A percentile compares a stretch with the other conserved stretches of the same genome.
phyloP scores from a whole-genome alignment of 1,140 invertebrate species.

The Micrasema minimum region DNA sequence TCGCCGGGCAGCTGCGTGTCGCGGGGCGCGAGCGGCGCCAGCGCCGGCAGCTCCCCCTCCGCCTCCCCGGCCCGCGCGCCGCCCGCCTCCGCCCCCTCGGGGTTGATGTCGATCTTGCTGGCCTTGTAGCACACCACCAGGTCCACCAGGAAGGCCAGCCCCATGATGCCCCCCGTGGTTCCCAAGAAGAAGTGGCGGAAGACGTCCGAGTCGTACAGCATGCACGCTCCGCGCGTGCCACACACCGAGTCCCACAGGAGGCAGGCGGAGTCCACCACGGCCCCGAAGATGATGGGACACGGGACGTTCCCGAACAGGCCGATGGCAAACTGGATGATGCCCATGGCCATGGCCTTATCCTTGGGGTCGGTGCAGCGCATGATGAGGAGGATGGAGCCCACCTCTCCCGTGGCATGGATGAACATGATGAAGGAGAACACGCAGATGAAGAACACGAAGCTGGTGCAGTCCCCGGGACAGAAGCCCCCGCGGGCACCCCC shows the following conservation, averaged over 20 bases:
- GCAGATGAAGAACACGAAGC: slow-evolving; percentile 85
- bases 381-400: slow-evolving; percentile 90
- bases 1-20: slow-evolving; percentile 28
- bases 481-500: slow-evolving; percentile 71
- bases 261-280: slow-evolving; percentile 91
- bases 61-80: neutral
- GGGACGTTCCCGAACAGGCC: slow-evolving; percentile 93
- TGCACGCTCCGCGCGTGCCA: slow-evolving; percentile 83
- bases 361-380: slow-evolving; percentile 90
- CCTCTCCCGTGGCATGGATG: slow-evolving; percentile 91
- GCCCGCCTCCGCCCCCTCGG: slow-evolving; percentile 55
- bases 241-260: slow-evolving; percentile 87
- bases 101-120: slow-evolving; percentile 76
- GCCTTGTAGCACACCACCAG: slow-evolving; percentile 85
- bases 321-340: slow-evolving; percentile 92
- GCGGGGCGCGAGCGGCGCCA: slow-evolving; percentile 26
- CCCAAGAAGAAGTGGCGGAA: slow-evolving; percentile 89
- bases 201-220: slow-evolving; percentile 84
- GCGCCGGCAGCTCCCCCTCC: slow-evolving; percentile 7
- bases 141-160: slow-evolving; percentile 84
- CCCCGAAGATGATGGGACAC: slow-evolving; percentile 92
- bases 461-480: slow-evolving; percentile 81
- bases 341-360: slow-evolving; percentile 94
- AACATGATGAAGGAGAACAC: slow-evolving; percentile 90
- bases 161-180: slow-evolving; percentile 82